Percentiles rank a stretch among this genome's conserved stretches.
Conservation (phyloP, 2,113 vertebrate genomes). For the Corvus hawaiiensis region DNA sequence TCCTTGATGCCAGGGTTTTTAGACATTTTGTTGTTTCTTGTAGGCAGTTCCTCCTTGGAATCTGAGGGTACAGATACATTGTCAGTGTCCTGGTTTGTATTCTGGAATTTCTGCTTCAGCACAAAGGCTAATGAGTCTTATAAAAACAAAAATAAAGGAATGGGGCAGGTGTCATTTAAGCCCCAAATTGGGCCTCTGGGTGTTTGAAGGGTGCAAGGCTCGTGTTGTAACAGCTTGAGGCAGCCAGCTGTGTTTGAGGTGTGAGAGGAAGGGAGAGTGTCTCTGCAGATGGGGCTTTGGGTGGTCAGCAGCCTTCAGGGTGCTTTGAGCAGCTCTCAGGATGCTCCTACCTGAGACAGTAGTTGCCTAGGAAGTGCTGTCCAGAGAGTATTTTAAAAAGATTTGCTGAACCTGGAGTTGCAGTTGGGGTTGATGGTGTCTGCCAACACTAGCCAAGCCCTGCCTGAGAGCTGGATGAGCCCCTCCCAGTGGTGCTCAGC, state of each 20-base stretch:
- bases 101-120: neutral
- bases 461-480: neutral
- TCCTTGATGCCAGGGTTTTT: neutral
- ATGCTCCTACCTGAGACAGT: neutral
- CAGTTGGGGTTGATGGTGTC: neutral
- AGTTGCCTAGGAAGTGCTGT: neutral
- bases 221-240: neutral
- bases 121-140: neutral
- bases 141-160: neutral
- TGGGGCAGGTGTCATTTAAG: neutral
- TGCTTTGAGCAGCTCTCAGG: neutral
- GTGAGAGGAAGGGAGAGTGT: neutral
- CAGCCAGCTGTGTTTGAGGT: neutral
- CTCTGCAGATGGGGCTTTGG: fast-evolving
- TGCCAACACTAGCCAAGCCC: neutral
- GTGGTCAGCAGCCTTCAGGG: neutral
- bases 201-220: neutral
- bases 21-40: neutral
- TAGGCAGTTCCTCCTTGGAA: neutral
- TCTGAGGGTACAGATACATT: neutral
- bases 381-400: neutral
- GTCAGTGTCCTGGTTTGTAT: neutral
- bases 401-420: neutral
- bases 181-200: neutral
- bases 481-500: neutral